Conservation (phyloP, 1,140 invertebrate species). For the Diprion similis region DNA sequence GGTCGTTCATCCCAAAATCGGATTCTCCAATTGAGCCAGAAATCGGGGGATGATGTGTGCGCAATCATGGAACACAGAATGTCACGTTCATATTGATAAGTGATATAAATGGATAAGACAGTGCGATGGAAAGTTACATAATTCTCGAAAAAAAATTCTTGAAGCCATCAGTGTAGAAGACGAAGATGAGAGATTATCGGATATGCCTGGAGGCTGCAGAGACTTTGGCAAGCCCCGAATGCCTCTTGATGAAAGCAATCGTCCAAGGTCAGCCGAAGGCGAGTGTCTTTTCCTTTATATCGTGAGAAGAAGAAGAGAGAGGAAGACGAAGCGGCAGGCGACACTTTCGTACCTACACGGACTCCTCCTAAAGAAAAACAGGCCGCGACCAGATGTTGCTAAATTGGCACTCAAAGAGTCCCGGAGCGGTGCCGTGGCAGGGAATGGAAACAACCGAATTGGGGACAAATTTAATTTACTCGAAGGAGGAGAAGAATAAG, state of each 20-base stretch:
- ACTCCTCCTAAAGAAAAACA: constrained; percentile 39
- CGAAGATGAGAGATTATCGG: not conserved
- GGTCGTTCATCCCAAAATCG: no score
- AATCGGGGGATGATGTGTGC: no score
- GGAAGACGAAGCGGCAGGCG: not conserved
- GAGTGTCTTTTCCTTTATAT: not conserved
- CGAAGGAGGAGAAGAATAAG: not conserved
- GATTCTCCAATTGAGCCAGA: no score
- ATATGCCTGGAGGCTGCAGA: not conserved
- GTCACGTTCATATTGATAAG: no score
- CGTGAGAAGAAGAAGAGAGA: not conserved
- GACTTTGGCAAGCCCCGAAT: not conserved
- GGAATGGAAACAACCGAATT: constrained; percentile 39
- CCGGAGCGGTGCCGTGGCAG: constrained; percentile 19
- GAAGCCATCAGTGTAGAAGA: not conserved
- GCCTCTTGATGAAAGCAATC: not conserved
- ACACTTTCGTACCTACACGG: constrained; percentile 11
- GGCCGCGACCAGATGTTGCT: constrained; percentile 40
- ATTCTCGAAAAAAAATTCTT: no score
- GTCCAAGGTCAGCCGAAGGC: not conserved
- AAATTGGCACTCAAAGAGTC: constrained; percentile 43
- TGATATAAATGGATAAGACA: no score
- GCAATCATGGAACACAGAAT: no score
- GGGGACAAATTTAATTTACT: constrained; percentile 42
- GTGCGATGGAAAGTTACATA: no score